Conservation (phyloP, 2,113 vertebrate genomes). For the Notothenia rossii region DNA sequence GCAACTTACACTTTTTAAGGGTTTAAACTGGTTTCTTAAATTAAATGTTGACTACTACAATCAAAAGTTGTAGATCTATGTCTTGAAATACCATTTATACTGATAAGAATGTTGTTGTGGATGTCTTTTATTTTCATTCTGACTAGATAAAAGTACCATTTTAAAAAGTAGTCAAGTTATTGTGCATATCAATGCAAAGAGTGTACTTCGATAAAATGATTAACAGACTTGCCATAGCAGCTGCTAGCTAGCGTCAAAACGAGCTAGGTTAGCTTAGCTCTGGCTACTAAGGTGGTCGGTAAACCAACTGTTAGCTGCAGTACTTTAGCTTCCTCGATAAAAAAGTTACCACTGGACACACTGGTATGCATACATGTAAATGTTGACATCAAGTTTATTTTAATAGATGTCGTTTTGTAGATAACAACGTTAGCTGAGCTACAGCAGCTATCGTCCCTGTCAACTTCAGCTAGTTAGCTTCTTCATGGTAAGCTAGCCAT, state of each 20-base stretch:
- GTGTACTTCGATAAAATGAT: too few species aligned
- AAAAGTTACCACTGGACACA: background rate
- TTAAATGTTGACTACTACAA: too few species aligned
- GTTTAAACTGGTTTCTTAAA: too few species aligned
- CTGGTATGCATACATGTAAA: background rate
- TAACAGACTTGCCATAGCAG: conserved; percentile 11
- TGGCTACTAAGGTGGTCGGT: background rate
- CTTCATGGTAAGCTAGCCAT: conserved; percentile 10
- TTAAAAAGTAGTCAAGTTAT: too few species aligned
- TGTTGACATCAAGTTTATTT: background rate
- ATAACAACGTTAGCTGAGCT: conserved; percentile 5
- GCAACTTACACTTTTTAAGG: too few species aligned
- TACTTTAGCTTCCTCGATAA: conserved; percentile 6
- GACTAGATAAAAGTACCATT: too few species aligned
- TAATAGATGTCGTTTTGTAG: background rate
- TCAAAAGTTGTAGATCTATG: too few species aligned
- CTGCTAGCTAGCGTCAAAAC: conserved; percentile 23
- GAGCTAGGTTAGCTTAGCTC: conserved; percentile 17
- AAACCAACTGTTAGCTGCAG: background rate
- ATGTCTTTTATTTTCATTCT: too few species aligned
- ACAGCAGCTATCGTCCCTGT: background rate
- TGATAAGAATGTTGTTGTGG: too few species aligned
- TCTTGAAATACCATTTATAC: too few species aligned
- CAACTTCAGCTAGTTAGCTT: conserved; percentile 63
- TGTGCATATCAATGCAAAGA: too few species aligned